These are phyloP conservation scores for Oryctes rhinoceros DNA, from an alignment of 1,140 invertebrate species.

Conservation along the genomic window DNA sequence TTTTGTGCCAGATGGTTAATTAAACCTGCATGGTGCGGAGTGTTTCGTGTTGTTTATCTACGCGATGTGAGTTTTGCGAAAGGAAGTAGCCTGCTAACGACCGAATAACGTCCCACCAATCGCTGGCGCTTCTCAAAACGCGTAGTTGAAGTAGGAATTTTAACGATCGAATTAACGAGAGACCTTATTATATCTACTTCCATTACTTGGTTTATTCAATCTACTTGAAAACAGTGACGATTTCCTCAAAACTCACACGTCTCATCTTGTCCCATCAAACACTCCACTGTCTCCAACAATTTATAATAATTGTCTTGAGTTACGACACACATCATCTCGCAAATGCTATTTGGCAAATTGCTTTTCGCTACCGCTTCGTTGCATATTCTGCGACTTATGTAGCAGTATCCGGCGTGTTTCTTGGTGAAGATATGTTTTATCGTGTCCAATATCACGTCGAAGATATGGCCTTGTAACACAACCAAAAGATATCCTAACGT, in stretches of 20 bases:
- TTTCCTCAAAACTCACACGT: background rate
- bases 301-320: conserved; percentile 8
- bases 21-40: too few species aligned
- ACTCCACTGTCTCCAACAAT: background rate
- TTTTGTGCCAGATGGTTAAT: too few species aligned
- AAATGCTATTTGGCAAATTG: background rate
- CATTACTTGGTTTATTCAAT: background rate
- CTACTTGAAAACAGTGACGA: background rate
- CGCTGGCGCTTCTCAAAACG: too few species aligned
- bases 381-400: background rate
- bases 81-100: too few species aligned
- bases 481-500: conserved; percentile 28
- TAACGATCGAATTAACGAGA: too few species aligned
- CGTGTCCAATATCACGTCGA: background rate
- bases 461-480: background rate
- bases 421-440: conserved; percentile 10
- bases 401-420: conserved; percentile 14
- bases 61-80: too few species aligned
- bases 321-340: conserved; percentile 8
- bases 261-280: background rate
- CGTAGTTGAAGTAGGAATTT: too few species aligned
- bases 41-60: too few species aligned
- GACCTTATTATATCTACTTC: too few species aligned
- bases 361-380: conserved; percentile 3
- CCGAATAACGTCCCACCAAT: too few species aligned